A percentile compares a stretch with the other conserved stretches of the same genome.
Conservation (phyloP, 2,113 vertebrate species). For the Carlito syrichta region DNA sequence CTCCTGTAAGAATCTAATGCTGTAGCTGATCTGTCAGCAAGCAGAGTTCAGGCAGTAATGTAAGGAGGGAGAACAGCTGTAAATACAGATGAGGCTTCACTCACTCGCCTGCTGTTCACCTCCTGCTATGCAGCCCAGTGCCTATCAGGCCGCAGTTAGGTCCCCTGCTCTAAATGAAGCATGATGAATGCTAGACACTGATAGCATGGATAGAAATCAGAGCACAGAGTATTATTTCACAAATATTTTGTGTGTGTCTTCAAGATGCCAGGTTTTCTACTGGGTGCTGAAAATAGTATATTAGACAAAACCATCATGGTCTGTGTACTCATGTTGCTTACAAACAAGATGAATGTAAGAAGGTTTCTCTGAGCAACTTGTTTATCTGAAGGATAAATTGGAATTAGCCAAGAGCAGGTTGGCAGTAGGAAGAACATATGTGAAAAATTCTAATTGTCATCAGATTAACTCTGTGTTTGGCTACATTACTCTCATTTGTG, state of each 20-base stretch:
- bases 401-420: background rate
- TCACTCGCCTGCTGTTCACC: too few relatives aligned
- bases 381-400: background rate
- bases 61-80: too few relatives aligned
- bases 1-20: too few relatives aligned
- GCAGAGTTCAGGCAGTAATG: too few relatives aligned
- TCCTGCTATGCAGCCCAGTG: too few relatives aligned
- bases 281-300: background rate
- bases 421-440: background rate
- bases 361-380: background rate
- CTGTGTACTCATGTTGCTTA: background rate
- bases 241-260: background rate
- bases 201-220: background rate
- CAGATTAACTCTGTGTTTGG: background rate
- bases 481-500: background rate
- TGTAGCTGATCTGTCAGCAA: too few relatives aligned
- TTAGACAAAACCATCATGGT: background rate
- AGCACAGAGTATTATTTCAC: background rate
- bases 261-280: background rate
- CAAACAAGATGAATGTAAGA: background rate
- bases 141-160: too few relatives aligned
- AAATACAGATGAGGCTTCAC: too few relatives aligned
- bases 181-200: too few relatives aligned
- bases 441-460: background rate
- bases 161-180: background rate